Evolutionary conservation across 1,140 invertebrate species (phyloP).

Genomic region (Gonatopus flavifemur): DNA sequence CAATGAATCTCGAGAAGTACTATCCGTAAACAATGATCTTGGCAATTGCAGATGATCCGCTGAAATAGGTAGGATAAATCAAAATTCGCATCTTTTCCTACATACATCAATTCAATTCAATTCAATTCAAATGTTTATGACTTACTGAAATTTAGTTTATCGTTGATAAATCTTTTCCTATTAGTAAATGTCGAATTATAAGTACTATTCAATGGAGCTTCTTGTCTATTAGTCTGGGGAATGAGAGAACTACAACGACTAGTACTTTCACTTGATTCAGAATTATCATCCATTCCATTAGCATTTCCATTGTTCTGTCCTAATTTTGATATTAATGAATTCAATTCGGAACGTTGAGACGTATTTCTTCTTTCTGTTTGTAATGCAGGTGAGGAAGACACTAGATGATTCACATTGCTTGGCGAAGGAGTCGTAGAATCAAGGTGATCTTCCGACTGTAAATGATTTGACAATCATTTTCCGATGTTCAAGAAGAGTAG

Average conservation of each 20-base stretch:
- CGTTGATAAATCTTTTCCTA: conserved; percentile 45
- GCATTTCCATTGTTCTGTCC: conserved; percentile 45
- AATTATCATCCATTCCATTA: conserved; percentile 56
- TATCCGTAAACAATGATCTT: conserved; percentile 47
- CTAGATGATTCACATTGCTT: conserved; percentile 40
- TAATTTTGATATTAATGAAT: conserved; percentile 37
- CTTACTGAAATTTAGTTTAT: conserved; percentile 48
- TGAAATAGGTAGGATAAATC: conserved; percentile 22
- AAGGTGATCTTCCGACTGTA: conserved; percentile 43
- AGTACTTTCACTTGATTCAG: conserved; percentile 59
- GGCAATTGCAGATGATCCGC: conserved; percentile 48
- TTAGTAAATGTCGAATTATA: conserved; percentile 38
- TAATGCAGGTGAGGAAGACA: conserved; percentile 47
- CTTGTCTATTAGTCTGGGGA: conserved; percentile 54
- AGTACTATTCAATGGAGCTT: conserved; percentile 33
- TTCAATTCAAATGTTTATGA: background rate
- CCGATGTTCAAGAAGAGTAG: background rate
- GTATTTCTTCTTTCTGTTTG: conserved; percentile 28
- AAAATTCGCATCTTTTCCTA: no score
- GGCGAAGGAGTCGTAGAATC: conserved; percentile 42
- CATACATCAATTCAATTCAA: background rate
- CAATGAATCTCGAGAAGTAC: conserved; percentile 44
- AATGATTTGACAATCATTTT: background rate
- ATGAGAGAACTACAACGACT: conserved; percentile 60
- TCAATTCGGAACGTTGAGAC: conserved; percentile 35